Base-by-base conservation (phyloP, 2,888 invertebrate species). In the Napeogenes sylphis region DNA sequence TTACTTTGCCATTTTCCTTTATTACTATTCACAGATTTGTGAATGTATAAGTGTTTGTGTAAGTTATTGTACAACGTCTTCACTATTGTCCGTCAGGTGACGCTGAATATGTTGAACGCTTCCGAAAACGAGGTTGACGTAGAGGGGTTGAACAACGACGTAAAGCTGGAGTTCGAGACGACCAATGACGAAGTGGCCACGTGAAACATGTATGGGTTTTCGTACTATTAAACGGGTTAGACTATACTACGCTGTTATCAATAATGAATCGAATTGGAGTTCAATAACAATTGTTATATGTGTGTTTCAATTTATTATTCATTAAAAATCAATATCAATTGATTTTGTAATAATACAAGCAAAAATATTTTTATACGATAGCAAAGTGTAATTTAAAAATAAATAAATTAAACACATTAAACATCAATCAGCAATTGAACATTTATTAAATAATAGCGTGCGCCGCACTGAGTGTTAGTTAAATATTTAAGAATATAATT, bases 41-140 rank as follows among this genome's bases (percentile, higher is more conserved):
- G 3, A 10, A 42, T 10, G 42, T 42, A 42, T 42, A 2, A 42
- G 12, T 10, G 10, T 42, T 56, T 56, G 38, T 10, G n/a, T 33
- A 35, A 33, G n/a, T 38, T 32, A 45, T 38, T 21, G 13, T 58
- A 35, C 35, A 35, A 35, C 6, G 6, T 35, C 6, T 35, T 2
- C 35, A 6, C 6, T 4, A 35, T 13, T 55, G 5, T 57, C 45
- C 58, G 21, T 8, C 82, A 92, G 92, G 95, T 97, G 68, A 98
- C 98, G 0, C 88, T 98, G 42, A 98, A 98, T 78, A 97, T 98
- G 93, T 90, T 98, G 63, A 98, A 98, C 81, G 98, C 98, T 0
- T 93, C 96, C 0, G 97, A 97, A 79, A 95, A 94, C 64, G 97
- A 97, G 81, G 97, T 97, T 0, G 97, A 97, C 80, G 97, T 96